A percentile compares a stretch with the other conserved stretches of the same genome.
phyloP scores from a whole-genome alignment of 2,797 vertebrate genomes.

The Urosaurus nigricauda region DNA sequence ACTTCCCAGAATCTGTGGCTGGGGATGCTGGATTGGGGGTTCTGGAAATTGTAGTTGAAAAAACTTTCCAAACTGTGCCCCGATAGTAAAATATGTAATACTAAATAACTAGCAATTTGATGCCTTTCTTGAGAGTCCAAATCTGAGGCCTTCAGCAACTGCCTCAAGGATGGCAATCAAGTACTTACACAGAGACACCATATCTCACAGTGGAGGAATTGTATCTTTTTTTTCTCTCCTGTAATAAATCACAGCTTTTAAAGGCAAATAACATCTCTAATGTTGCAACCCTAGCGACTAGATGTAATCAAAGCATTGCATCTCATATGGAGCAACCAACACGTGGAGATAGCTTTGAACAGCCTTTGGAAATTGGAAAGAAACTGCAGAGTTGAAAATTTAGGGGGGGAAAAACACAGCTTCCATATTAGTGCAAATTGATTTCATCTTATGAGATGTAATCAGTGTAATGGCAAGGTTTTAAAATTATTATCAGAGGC shows the following conservation, averaged over 20 bases:
- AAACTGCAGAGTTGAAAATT: background rate
- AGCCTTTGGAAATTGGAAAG: background rate
- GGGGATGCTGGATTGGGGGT: too few relatives aligned
- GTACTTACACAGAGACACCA: background rate
- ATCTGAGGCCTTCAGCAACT: background rate
- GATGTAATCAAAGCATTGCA: background rate
- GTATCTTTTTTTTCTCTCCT: background rate
- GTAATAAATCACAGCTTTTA: background rate
- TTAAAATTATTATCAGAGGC: background rate
- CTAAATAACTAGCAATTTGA: background rate
- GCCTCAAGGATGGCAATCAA: background rate
- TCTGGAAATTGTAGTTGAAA: too few relatives aligned
- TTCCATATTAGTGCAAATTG: conserved; percentile 16
- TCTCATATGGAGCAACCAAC: background rate
- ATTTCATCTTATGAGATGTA: conserved; percentile 5
- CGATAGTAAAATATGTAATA: background rate
- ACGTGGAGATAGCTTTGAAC: background rate
- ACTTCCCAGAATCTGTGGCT: too few relatives aligned
- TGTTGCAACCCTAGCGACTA: background rate
- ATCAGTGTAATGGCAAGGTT: conserved; percentile 22
- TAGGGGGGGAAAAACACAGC: background rate
- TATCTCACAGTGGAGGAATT: background rate
- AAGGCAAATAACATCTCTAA: background rate
- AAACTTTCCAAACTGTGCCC: too few relatives aligned
- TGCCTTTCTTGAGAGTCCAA: background rate